These are phyloP conservation scores for Marisa cornuarietis DNA, from an alignment of 1,140 invertebrate genomes.

Conservation along the genomic window DNA sequence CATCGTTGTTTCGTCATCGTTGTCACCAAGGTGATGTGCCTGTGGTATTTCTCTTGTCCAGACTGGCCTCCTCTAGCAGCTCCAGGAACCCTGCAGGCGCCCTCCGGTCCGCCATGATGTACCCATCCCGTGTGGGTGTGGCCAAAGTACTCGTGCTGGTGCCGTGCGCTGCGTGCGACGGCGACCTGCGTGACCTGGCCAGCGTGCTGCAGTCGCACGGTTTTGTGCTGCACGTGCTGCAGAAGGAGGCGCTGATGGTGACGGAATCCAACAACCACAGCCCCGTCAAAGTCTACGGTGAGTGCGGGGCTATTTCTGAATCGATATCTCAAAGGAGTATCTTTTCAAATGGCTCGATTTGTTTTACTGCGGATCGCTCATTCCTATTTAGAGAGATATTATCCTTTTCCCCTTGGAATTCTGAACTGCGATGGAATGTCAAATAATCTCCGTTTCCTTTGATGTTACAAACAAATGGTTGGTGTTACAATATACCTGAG, in stretches of 20 bases:
- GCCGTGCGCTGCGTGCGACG: slow-evolving; percentile 73
- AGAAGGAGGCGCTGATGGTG: slow-evolving; percentile 66
- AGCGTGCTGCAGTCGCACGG: slow-evolving; percentile 80
- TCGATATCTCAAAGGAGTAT: too few relatives aligned
- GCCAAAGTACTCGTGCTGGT: slow-evolving; percentile 85
- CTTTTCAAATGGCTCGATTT: not conserved
- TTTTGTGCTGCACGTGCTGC: slow-evolving; percentile 83
- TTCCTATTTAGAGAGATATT: too few relatives aligned
- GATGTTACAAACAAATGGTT: too few relatives aligned
- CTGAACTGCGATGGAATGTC: too few relatives aligned
- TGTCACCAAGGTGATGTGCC: too few relatives aligned
- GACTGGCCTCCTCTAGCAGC: slow-evolving; percentile 18
- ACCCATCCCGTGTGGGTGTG: slow-evolving; percentile 84
- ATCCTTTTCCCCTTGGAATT: too few relatives aligned
- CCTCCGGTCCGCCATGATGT: slow-evolving; percentile 76
- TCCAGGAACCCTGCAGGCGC: slow-evolving; percentile 72
- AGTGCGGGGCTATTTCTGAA: not conserved
- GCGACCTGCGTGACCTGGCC: slow-evolving; percentile 82
- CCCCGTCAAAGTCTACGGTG: not conserved
- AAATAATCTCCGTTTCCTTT: too few relatives aligned
- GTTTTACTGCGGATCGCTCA: not conserved
- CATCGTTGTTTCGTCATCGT: too few relatives aligned
- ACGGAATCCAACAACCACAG: slow-evolving; percentile 11
- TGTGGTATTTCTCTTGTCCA: slow-evolving; percentile 6
- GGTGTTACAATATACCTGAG: too few relatives aligned